Percentiles rank a stretch among this genome's conserved stretches.
Evolutionary conservation across 2,113 vertebrate species (phyloP).

Genomic region (Cavia aperea): DNA sequence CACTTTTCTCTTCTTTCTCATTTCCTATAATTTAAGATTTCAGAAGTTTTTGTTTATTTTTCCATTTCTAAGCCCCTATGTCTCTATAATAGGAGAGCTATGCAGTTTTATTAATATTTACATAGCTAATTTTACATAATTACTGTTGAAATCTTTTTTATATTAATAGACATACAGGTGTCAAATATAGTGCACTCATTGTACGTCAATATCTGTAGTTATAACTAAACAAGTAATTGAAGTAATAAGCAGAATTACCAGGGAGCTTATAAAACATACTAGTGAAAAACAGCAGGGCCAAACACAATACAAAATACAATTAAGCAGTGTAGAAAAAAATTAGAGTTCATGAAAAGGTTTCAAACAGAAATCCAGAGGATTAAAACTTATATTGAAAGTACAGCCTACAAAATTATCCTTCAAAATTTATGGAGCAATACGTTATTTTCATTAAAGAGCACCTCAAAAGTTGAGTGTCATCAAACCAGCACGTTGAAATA

Average conservation of each 20-base stretch:
- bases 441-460: background rate
- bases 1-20: too few relatives aligned
- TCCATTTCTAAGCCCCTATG: too few relatives aligned
- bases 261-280: background rate
- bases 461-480: too few relatives aligned
- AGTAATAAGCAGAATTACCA: background rate
- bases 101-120: too few relatives aligned
- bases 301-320: background rate
- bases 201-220: background rate
- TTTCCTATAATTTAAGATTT: too few relatives aligned
- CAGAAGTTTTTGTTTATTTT: too few relatives aligned
- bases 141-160: background rate
- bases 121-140: too few relatives aligned
- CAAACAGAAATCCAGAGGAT: background rate
- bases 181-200: background rate
- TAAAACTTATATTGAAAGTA: background rate
- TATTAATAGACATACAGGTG: background rate
- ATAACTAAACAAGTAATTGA: background rate
- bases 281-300: background rate
- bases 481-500: background rate
- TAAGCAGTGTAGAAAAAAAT: background rate
- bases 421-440: background rate
- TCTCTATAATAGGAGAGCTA: too few relatives aligned
- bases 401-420: background rate
- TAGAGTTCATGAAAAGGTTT: too few relatives aligned